Base-by-base conservation (phyloP, 2,888 invertebrate genomes). In the Kuschelorhynchus macadamiae region DNA sequence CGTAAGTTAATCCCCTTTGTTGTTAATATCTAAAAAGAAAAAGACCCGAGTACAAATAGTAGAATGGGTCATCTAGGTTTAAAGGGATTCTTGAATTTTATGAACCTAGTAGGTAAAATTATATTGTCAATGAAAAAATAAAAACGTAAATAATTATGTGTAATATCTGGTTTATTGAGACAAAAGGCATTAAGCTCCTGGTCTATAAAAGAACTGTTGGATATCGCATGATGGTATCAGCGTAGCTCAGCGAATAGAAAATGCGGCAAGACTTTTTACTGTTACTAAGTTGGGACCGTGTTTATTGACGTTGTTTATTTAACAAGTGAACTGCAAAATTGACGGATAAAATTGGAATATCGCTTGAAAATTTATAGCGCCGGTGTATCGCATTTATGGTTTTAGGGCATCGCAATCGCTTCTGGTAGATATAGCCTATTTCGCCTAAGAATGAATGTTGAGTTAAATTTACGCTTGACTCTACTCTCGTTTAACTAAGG, bases 281-380 rank as follows among this genome's bases (percentile, higher is more conserved):
- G 53, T 53, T 55, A 61, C 49, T 25, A 41, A 61, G 39, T 50
- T 30, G 42, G 61, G 42, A 14, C 53, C 44, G 42, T 32, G 52
- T 62, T 52, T 53, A 46, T 62, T 53, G 53, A 20, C 52, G 53
- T 62, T 53, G 61, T 52, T 50, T 61, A 44, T 52, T 42, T 52
- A 61, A 21, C 53, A 44, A 62, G 53, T 62, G 39, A 46, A 62
- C 53, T 62, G 62, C 50, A 53, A 53, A 62, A 62, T 62, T 53
- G 62, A 52, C 32, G 52, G 52, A 50, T 62, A 42, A 62, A 52
- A 42, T 52, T 52, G 42, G 44, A 62, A 39, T 60, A 60, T 44
- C 46, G 46, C 33, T 16, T 41, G 46, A 17, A 32, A 30, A 57
- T 44, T 46, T 57, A 55, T 55, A 14, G 25, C 55, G 36, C 17